Evolutionary conservation across 2,797 vertebrate genomes (phyloP).

Genomic region (Lagorchestes hirsutus): DNA sequence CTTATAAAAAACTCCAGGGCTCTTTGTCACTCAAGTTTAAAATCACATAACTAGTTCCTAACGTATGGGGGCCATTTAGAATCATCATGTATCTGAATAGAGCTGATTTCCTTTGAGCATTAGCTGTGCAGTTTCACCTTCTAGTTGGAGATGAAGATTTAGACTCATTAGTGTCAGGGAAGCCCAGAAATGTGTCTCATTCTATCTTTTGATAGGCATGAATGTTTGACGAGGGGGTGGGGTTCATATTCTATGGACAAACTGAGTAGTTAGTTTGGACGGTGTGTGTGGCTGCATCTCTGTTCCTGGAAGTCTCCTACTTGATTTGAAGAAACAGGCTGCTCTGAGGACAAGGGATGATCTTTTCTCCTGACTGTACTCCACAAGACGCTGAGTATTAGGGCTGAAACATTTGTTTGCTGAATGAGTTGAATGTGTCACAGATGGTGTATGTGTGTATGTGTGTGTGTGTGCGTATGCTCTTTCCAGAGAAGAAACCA

Average conservation of each 20-base stretch:
- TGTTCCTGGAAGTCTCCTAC: neutral
- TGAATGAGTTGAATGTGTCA: neutral
- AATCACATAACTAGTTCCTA: neutral
- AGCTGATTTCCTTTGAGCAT: neutral
- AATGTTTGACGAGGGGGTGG: neutral
- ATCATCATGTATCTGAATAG: neutral
- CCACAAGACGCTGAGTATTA: neutral
- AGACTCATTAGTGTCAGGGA: neutral
- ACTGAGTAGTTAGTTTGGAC: neutral
- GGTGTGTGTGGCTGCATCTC: neutral
- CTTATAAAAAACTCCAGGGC: neutral
- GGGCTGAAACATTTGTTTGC: neutral
- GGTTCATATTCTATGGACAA: neutral
- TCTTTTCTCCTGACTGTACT: neutral
- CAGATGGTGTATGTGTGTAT: no score
- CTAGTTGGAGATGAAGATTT: neutral
- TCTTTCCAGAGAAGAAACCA: neutral
- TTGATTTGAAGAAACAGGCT: neutral
- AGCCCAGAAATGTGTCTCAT: neutral
- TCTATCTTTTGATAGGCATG: neutral
- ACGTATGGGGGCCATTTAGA: neutral
- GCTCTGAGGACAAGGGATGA: neutral
- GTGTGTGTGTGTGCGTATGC: no score
- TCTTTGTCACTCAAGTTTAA: neutral
- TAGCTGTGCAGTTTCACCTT: neutral